phyloP scores from a whole-genome alignment of 1,140 invertebrate genomes.

The Hestina assimilis region DNA sequence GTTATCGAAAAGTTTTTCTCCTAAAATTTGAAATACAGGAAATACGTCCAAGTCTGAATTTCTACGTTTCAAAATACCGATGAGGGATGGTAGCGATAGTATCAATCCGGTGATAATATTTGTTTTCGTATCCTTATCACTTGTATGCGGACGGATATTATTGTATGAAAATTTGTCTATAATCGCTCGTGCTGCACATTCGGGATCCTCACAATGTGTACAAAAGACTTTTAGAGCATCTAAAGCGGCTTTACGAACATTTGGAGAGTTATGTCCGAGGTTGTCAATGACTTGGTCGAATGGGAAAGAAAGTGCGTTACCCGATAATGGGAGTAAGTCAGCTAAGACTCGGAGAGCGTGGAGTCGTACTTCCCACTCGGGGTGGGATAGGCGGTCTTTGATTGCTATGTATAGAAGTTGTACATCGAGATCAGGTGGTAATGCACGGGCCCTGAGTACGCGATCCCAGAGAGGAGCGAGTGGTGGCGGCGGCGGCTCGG shows the following conservation, averaged over 20 bases:
- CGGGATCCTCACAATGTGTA: slow-evolving; percentile 79
- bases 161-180: slow-evolving; percentile 82
- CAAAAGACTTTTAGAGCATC: slow-evolving; percentile 85
- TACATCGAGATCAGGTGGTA: slow-evolving; percentile 82
- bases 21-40: slow-evolving; percentile 79
- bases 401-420: slow-evolving; percentile 83
- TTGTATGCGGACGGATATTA: slow-evolving; percentile 69
- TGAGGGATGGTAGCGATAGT: slow-evolving; percentile 82
- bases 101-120: slow-evolving; percentile 84
- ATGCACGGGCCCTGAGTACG: slow-evolving; percentile 80
- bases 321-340: slow-evolving; percentile 85
- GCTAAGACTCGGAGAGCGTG: slow-evolving; percentile 87
- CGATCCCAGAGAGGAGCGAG: slow-evolving; percentile 88
- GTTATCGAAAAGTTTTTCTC: slow-evolving; percentile 82
- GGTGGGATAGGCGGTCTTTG: slow-evolving; percentile 84
- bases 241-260: slow-evolving; percentile 86
- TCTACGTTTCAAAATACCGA: slow-evolving; percentile 77
- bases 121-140: slow-evolving; percentile 78
- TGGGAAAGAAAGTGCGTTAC: slow-evolving; percentile 81
- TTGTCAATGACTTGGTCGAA: slow-evolving; percentile 85
- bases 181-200: slow-evolving; percentile 80
- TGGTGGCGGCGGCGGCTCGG: slow-evolving; percentile 66
- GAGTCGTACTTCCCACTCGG: slow-evolving; percentile 89
- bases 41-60: slow-evolving; percentile 59
- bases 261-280: slow-evolving; percentile 86